Evolutionary conservation across 2,888 invertebrate genomes (phyloP).

Genomic region (Serrognathus titanus): DNA sequence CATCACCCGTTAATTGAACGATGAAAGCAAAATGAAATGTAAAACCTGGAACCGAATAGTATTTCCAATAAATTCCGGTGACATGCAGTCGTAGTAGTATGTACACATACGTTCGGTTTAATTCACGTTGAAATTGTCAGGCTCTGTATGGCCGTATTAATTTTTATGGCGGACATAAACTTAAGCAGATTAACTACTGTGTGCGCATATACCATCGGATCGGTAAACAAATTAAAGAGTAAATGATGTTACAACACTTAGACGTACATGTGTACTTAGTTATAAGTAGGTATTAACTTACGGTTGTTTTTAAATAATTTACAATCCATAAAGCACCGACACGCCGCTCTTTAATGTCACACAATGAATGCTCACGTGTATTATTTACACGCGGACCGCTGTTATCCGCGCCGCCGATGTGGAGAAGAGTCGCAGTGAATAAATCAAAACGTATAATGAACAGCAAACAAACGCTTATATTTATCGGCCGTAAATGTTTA

Average conservation of each 20-base stretch:
- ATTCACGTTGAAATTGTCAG: conserved; percentile 8
- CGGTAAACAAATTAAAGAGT: not conserved
- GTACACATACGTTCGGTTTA: too few species aligned
- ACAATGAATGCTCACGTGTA: not conserved
- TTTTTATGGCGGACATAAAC: conserved; percentile 13
- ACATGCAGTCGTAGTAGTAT: too few species aligned
- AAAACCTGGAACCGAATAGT: too few species aligned
- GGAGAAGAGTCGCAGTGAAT: conserved; percentile 13
- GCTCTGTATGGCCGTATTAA: conserved; percentile 6
- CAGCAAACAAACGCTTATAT: conserved; percentile 33
- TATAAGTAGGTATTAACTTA: not conserved
- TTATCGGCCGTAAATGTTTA: conserved; percentile 34
- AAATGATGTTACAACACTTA: not conserved
- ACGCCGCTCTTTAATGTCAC: conserved; percentile 23
- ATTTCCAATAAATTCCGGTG: too few species aligned
- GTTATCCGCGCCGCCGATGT: not conserved
- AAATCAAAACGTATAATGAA: conserved; percentile 27
- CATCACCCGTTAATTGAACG: too few species aligned
- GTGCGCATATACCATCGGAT: conserved; percentile 2
- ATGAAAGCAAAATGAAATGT: too few species aligned
- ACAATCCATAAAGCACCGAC: conserved; percentile 28
- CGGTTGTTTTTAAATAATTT: conserved; percentile 13
- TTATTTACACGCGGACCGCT: conserved; percentile 1
- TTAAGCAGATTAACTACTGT: conserved; percentile 12
- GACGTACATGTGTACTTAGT: not conserved